Base-by-base conservation (phyloP, 2,797 vertebrate genomes). In the Etheostoma nigrum region DNA sequence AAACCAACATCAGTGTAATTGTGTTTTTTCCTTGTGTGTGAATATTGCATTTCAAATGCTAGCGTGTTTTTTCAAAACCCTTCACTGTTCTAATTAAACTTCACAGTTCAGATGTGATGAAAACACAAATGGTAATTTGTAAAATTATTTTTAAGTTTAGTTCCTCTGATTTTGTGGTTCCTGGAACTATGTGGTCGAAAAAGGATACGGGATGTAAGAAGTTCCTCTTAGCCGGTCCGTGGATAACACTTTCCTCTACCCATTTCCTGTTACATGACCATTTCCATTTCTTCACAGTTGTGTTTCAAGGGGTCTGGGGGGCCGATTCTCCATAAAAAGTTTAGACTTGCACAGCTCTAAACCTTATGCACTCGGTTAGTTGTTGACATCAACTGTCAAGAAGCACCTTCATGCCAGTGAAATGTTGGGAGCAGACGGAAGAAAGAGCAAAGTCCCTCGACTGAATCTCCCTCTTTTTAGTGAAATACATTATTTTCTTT, bases 401-500 rank as follows among this genome's bases (percentile, higher is more conserved):
- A 53, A 65, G 54, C 42, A 45, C 47, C 70, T 83, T 54, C 44
- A 62, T 82, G 74, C 61, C 48, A 70, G 61, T 74, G 57, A 76
- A 66, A 57, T 47, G 47, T 47, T 69, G 21, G 68, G 49, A 74
- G 49, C 52, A 45, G 51, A 48, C 18, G 30, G 27, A 40, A 72
- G 58, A 60, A 59, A 76, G 80, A 30, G n/a, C 16, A 30, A 47
- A 54, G 47, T 71, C 63, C 67, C 73, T 74, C 18, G 2, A 73
- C 61, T 55, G 21, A 45, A 69, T 72, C 60, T 48, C 19, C 42
- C 3, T 53, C 4, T 69, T 75, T 54, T 59, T 16, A 72, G 52
- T 72, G 69, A 72, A 63, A 42, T 64, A 25, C 76, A 52, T 13
- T 76, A 65, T 62, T 67, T 77, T 74, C 53, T 65, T 62, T 79